Conservation (phyloP, 2,888 invertebrate genomes). For the Ophion obscuratus region DNA sequence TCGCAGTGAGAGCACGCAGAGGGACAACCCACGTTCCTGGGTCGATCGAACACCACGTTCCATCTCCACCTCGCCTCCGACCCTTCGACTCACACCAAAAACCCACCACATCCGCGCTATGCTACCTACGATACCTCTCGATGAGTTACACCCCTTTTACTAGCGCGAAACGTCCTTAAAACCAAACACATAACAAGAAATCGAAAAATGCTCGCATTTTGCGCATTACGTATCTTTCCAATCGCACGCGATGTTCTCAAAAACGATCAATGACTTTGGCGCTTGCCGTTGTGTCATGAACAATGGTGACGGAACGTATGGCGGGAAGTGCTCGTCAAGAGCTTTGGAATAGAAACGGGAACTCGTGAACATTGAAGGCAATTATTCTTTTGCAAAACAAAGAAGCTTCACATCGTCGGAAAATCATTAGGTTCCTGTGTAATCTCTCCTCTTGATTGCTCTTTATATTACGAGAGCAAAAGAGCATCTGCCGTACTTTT, state of each 20-base stretch:
- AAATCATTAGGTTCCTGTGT: too few species aligned
- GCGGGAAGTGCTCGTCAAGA: too few species aligned
- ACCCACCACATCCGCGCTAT: constrained; percentile 56
- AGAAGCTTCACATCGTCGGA: too few species aligned
- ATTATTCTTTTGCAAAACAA: too few species aligned
- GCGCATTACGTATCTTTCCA: not conserved
- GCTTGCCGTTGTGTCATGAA: too few species aligned
- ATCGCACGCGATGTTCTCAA: not conserved
- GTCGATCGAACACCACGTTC: constrained; percentile 60
- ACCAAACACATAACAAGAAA: constrained; percentile 41
- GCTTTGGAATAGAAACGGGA: too few species aligned
- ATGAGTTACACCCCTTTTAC: constrained; percentile 10
- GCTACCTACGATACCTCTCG: constrained; percentile 45
- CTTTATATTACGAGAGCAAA: not conserved
- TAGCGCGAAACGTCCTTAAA: constrained; percentile 48
- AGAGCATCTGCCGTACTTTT: not conserved
- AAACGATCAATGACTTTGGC: not conserved
- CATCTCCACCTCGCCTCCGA: constrained; percentile 56
- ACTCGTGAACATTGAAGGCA: too few species aligned
- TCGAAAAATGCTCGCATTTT: not conserved
- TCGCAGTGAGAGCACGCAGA: constrained; percentile 78
- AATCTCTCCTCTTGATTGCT: too few species aligned
- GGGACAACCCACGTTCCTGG: constrained; percentile 74
- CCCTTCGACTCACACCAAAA: constrained; percentile 60
- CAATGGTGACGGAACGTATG: too few species aligned